Evolutionary conservation across 2,888 invertebrate genomes (phyloP).

Genomic region (Physocephala rufipes): DNA sequence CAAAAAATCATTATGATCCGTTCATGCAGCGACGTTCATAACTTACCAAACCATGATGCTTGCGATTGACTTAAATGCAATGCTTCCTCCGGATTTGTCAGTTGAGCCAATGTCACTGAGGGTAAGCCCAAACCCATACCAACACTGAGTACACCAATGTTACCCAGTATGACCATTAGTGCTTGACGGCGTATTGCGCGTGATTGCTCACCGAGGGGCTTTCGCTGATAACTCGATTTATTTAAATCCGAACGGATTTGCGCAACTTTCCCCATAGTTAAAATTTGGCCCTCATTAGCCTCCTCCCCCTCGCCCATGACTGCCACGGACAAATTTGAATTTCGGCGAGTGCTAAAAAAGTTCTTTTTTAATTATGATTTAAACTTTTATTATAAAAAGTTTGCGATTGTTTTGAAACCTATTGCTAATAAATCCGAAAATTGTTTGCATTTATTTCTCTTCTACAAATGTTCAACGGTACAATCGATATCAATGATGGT

Average conservation of each 20-base stretch:
- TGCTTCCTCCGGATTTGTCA: conserved; percentile 53
- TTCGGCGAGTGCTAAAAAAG: neutral
- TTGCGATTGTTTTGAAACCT: too few species aligned
- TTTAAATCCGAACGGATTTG: conserved; percentile 51
- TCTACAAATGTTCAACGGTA: too few species aligned
- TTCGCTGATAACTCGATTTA: conserved; percentile 42
- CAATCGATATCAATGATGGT: too few species aligned
- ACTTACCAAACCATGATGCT: conserved; percentile 63
- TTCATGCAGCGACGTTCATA: neutral
- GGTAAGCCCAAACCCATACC: conserved; percentile 63
- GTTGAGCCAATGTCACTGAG: conserved; percentile 56
- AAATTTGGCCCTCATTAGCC: conserved; percentile 34
- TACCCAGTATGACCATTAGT: conserved; percentile 60
- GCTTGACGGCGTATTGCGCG: conserved; percentile 60
- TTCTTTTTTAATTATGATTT: too few species aligned
- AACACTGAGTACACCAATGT: conserved; percentile 59
- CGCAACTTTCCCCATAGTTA: conserved; percentile 43
- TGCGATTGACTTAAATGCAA: conserved; percentile 55
- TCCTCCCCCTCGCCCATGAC: conserved; percentile 33
- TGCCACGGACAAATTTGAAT: neutral
- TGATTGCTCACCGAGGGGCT: conserved; percentile 59
- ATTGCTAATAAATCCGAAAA: too few species aligned
- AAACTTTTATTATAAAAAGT: too few species aligned
- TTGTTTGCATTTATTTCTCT: too few species aligned
- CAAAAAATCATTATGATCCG: neutral